These are phyloP conservation scores for Copidosoma aretas DNA, from an alignment of 2,888 invertebrate species.

Conservation along the genomic window DNA sequence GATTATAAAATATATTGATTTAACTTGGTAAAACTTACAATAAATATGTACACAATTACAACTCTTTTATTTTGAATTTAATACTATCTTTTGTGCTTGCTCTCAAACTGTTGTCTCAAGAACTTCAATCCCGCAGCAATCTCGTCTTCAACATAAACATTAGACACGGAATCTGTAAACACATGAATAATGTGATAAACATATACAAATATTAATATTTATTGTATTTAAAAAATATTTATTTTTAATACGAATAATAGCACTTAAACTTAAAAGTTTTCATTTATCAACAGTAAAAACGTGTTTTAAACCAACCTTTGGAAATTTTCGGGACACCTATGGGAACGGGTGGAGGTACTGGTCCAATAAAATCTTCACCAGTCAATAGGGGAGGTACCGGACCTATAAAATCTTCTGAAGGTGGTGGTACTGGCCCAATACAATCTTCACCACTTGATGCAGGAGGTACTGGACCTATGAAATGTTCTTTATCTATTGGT, in stretches of 20 bases:
- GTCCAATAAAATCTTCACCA: not conserved
- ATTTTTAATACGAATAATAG: not conserved
- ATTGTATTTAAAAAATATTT: too few relatives aligned
- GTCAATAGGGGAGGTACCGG: not conserved
- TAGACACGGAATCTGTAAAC: slow-evolving; percentile 23
- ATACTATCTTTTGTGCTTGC: slow-evolving; percentile 24
- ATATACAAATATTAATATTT: slow-evolving; percentile 10
- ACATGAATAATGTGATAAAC: slow-evolving; percentile 1
- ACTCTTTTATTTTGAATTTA: not conserved
- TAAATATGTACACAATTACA: slow-evolving; percentile 8
- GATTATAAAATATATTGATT: too few relatives aligned
- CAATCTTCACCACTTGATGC: not conserved
- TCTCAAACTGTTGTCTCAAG: slow-evolving; percentile 55
- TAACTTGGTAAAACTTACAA: not conserved
- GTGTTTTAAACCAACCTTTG: slow-evolving; percentile 1
- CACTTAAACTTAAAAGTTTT: too few relatives aligned
- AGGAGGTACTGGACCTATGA: not conserved
- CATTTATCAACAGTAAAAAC: not conserved
- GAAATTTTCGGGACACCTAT: not conserved
- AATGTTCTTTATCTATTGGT: not conserved
- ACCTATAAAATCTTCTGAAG: not conserved
- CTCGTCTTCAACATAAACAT: slow-evolving; percentile 22
- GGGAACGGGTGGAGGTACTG: not conserved
- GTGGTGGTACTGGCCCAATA: slow-evolving; percentile 8
- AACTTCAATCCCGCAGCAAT: slow-evolving; percentile 46